Base-by-base conservation (phyloP, 2,113 vertebrate genomes). In the Lota lota region DNA sequence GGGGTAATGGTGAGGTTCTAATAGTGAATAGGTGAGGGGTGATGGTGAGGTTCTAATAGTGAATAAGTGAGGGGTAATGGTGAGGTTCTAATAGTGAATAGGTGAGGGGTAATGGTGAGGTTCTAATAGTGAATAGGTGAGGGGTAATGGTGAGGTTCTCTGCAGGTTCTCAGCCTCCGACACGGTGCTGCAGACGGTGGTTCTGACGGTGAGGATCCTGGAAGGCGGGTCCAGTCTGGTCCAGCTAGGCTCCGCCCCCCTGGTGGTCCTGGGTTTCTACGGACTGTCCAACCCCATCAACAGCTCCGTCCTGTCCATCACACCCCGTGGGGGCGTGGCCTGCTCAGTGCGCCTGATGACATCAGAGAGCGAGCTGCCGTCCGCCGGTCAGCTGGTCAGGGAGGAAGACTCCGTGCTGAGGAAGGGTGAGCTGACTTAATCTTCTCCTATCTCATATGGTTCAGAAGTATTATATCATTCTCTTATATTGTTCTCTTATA, bases 111-210 rank as follows among this genome's bases (percentile, higher is more conserved):
- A 4, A 7, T 58, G 7, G 3, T 58, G 19, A 8, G 24, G 0
- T 18, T 54, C 51, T 54, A 3, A 14, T 2, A 3, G 12, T 54
- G 51, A 18, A 16, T 2, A 14, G 2, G 1, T 16, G 7, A n/a
- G 56, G 18, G n/a, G 17, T 58, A 4, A 7, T 58, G 7, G 22
- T 15, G 40, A 4, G 47, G 20, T 72, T 12, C 17, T 5, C 69
- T 69, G 73, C 51, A 95, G 94, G 80, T 94, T 95, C 88, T 87
- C 88, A 54, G 84, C 91, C 59, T 87, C 82, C 0, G 83, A 93
- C 60, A 93, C 92, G 1, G 63, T 73, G 58, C 65, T 79, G 84
- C 90, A 93, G 85, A 87, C 57, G 0, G 74, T 93, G 76, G 3
- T 91, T 1, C 66, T 93, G 79, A 79, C 28, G 1, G 28, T 92